These are phyloP conservation scores for Anaspis maculata DNA, from an alignment of 2,888 invertebrate species.

Conservation along the genomic window DNA sequence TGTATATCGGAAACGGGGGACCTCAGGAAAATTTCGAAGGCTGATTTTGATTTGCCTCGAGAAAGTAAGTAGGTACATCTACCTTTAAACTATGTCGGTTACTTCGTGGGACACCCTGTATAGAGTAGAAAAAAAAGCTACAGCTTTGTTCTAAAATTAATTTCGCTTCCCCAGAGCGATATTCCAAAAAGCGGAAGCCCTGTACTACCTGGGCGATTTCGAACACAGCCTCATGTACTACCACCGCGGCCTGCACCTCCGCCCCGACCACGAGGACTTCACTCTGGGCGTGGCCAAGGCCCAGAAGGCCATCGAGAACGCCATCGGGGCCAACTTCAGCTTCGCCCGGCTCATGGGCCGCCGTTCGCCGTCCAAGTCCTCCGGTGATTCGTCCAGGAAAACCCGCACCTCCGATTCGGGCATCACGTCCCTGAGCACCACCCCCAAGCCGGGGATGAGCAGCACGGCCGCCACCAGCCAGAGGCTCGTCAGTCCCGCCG, in stretches of 20 bases:
- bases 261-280: constrained; percentile 74
- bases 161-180: too few relatives aligned
- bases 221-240: constrained; percentile 89
- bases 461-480: too few relatives aligned
- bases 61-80: too few relatives aligned
- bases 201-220: constrained; percentile 87
- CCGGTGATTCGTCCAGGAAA: neutral
- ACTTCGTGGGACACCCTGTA: too few relatives aligned
- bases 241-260: constrained; percentile 74
- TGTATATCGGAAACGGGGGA: too few relatives aligned
- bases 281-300: constrained; percentile 83
- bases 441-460: constrained; percentile 8
- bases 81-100: too few relatives aligned
- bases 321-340: constrained; percentile 52
- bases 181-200: constrained; percentile 85
- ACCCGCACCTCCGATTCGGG: neutral
- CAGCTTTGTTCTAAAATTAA: too few relatives aligned
- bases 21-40: too few relatives aligned
- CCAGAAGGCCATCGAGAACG: constrained; percentile 89
- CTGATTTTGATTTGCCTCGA: too few relatives aligned
- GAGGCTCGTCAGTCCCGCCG: neutral
- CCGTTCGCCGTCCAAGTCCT: neutral
- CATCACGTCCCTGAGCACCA: too few relatives aligned
- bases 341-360: constrained; percentile 3
- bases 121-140: too few relatives aligned